phyloP scores from a whole-genome alignment of 37 sponge, comb jelly and placozoan species.

The Spongilla lacustris region DNA sequence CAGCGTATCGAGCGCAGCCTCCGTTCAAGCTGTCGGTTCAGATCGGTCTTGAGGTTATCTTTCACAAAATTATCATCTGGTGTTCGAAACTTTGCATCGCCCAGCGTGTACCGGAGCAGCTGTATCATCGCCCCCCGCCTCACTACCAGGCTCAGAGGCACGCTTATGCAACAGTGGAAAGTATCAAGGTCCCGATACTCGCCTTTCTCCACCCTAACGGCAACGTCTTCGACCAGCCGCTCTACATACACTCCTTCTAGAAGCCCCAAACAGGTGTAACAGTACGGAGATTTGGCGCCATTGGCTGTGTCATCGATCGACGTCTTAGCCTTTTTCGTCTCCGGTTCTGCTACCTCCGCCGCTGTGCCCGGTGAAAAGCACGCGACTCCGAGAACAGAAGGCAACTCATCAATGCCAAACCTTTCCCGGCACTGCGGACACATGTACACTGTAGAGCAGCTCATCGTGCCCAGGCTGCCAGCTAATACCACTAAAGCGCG shows the following conservation, averaged over 20 bases:
- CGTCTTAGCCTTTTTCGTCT: neutral
- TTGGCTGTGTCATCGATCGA: neutral
- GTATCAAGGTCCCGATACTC: slow-evolving; percentile 30
- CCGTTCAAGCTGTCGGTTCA: slow-evolving; percentile 1
- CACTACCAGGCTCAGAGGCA: slow-evolving; percentile 41
- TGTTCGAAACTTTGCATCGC: neutral
- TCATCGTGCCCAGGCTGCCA: neutral
- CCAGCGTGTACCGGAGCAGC: neutral
- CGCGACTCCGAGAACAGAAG: neutral
- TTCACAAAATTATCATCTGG: slow-evolving; percentile 40
- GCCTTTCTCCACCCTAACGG: slow-evolving; percentile 12
- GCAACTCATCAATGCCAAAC: neutral
- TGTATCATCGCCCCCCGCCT: slow-evolving; percentile 2
- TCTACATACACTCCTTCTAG: slow-evolving; percentile 9
- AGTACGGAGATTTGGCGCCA: neutral
- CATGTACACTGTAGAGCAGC: neutral
- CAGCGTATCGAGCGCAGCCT: slow-evolving; percentile 2
- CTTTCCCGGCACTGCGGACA: slow-evolving; percentile 15
- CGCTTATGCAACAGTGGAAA: slow-evolving; percentile 28
- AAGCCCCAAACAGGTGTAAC: slow-evolving; percentile 45
- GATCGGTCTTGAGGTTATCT: slow-evolving; percentile 9
- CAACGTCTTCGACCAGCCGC: slow-evolving; percentile 8
- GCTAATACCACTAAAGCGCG: neutral
- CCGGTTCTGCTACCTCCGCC: neutral
- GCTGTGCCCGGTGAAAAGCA: neutral